phyloP scores from a whole-genome alignment of 35 echinoderm and acorn worm species.

The Lytechinus variegatus region DNA sequence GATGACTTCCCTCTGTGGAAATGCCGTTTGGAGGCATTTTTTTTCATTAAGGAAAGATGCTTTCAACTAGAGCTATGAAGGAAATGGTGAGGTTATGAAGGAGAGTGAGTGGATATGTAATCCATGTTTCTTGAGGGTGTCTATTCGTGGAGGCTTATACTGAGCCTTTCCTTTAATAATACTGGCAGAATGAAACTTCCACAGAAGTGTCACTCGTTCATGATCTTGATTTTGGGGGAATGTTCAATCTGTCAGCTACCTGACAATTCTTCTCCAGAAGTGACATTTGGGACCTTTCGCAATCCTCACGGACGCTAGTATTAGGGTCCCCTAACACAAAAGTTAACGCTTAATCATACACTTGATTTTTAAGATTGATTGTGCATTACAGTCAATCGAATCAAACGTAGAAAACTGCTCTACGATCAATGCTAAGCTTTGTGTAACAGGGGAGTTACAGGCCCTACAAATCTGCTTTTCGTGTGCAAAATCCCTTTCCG shows the following conservation, averaged over 20 bases:
- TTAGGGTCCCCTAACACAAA: too few relatives aligned
- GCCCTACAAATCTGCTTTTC: too few relatives aligned
- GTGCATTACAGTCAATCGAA: too few relatives aligned
- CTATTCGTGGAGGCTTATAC: neutral
- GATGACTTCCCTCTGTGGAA: neutral
- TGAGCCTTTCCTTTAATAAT: neutral
- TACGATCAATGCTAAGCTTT: too few relatives aligned
- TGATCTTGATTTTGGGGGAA: neutral
- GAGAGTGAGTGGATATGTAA: neutral
- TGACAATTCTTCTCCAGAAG: neutral
- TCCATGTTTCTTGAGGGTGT: neutral
- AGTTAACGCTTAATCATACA: too few relatives aligned
- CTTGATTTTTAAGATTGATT: too few relatives aligned
- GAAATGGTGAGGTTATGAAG: neutral
- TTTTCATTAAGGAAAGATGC: slow-evolving; percentile 36
- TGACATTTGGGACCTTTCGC: too few relatives aligned
- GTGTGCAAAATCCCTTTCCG: too few relatives aligned
- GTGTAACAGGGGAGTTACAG: too few relatives aligned
- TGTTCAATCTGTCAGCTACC: neutral
- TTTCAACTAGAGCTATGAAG: neutral
- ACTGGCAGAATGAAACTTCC: neutral
- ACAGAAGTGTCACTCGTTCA: neutral
- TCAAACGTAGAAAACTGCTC: too few relatives aligned
- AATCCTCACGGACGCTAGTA: too few relatives aligned
- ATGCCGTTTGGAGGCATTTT: neutral